A percentile compares a stretch with the other conserved stretches of the same genome.
Evolutionary conservation across 2,797 vertebrate genomes (phyloP).

Genomic region (Paramormyrops hopkinsi): DNA sequence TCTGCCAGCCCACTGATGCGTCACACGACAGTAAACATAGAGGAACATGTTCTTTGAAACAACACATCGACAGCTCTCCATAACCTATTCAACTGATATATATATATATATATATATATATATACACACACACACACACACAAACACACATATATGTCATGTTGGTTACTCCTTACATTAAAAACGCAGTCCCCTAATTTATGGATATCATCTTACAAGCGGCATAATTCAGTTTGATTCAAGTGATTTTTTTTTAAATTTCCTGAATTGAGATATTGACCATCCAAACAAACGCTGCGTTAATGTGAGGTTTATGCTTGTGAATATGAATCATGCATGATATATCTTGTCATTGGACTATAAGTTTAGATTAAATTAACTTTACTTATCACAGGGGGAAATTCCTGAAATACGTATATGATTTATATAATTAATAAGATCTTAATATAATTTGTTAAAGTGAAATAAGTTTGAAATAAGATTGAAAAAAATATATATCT

Average conservation of each 20-base stretch:
- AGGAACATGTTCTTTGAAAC: slow-evolving; percentile 57
- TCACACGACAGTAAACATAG: slow-evolving; percentile 54
- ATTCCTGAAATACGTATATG: not conserved
- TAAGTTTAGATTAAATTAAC: not conserved
- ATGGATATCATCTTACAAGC: not conserved
- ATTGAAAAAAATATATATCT: not conserved
- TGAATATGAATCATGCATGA: not conserved
- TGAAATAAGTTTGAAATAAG: not conserved
- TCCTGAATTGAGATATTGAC: not conserved
- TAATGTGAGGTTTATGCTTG: not conserved
- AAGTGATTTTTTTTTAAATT: not conserved
- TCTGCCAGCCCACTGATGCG: slow-evolving; percentile 68
- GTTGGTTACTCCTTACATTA: no score
- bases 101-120: not conserved
- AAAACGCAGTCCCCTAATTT: not conserved
- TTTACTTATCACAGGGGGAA: not conserved
- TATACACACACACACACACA: not conserved
- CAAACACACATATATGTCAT: not conserved
- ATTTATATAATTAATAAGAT: not conserved
- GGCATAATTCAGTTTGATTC: not conserved
- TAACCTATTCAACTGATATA: slow-evolving; percentile 47
- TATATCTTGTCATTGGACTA: not conserved
- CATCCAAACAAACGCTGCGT: not conserved
- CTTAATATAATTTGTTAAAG: not conserved
- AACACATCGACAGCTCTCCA: slow-evolving; percentile 50